Evolutionary conservation across 2,888 invertebrate species (phyloP).

Genomic region (Clivina fossor): DNA sequence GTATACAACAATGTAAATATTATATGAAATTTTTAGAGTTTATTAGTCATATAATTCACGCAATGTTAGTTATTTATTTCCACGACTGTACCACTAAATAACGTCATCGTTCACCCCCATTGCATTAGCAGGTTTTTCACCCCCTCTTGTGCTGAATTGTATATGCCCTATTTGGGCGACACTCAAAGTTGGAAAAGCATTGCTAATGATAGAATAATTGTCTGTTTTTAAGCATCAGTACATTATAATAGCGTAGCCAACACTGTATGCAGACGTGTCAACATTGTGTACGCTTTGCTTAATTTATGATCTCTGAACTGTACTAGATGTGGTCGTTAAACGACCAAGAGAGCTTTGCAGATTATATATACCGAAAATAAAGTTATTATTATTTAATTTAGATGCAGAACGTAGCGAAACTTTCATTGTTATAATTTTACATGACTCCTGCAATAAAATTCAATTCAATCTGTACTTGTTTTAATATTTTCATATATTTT

Average conservation of each 20-base stretch:
- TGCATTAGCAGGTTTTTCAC: background rate
- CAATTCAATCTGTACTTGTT: background rate
- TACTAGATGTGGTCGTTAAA: background rate
- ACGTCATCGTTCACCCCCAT: background rate
- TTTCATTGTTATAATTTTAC: background rate
- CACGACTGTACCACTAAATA: no score
- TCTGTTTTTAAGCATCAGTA: background rate
- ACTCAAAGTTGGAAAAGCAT: background rate
- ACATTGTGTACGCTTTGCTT: background rate
- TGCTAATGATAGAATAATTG: slow-evolving; percentile 6
- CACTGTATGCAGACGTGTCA: background rate
- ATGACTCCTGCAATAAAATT: background rate
- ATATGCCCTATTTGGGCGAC: background rate
- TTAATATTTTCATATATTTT: no score
- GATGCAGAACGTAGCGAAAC: background rate
- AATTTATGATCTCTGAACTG: background rate
- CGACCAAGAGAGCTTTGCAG: background rate
- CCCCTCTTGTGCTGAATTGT: background rate
- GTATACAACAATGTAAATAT: no score
- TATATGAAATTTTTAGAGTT: no score
- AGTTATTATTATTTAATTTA: background rate
- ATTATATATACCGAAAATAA: background rate
- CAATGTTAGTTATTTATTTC: no score
- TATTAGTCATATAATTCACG: no score
- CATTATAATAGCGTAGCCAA: background rate